Conservation (phyloP, 2,797 vertebrate species). For the Dryobates pubescens region DNA sequence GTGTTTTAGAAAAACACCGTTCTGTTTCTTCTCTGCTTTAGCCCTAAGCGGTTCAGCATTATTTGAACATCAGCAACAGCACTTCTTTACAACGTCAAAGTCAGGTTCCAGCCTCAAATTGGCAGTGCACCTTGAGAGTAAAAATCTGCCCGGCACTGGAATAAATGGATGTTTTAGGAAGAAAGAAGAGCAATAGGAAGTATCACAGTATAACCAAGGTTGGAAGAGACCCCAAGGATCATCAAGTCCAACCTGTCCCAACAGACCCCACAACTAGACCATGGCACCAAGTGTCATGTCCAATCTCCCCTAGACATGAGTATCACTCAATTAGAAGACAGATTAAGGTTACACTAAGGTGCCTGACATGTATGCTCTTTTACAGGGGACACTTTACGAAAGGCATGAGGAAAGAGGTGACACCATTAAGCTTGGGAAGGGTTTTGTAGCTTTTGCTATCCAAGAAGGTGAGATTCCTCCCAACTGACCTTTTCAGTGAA, state of each 20-base stretch:
- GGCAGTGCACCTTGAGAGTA: conserved; percentile 21
- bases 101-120: conserved; percentile 35
- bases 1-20: conserved; percentile 23
- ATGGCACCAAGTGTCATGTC: too few species aligned
- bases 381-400: background rate
- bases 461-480: background rate
- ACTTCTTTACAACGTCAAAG: conserved; percentile 40
- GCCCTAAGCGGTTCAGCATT: background rate
- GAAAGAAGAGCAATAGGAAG: background rate
- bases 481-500: background rate
- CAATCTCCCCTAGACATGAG: too few species aligned
- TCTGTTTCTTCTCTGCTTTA: conserved; percentile 51
- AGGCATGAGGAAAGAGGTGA: background rate
- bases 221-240: too few species aligned
- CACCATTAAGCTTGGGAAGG: background rate
- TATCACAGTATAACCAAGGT: too few species aligned
- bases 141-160: background rate
- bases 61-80: conserved; percentile 51
- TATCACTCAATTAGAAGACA: background rate
- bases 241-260: too few species aligned
- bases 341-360: background rate
- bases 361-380: background rate
- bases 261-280: too few species aligned
- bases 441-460: background rate
- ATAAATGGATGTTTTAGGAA: conserved; percentile 21